Base-by-base conservation (phyloP, 2,113 vertebrate genomes). In the Triplophysa siluroides region DNA sequence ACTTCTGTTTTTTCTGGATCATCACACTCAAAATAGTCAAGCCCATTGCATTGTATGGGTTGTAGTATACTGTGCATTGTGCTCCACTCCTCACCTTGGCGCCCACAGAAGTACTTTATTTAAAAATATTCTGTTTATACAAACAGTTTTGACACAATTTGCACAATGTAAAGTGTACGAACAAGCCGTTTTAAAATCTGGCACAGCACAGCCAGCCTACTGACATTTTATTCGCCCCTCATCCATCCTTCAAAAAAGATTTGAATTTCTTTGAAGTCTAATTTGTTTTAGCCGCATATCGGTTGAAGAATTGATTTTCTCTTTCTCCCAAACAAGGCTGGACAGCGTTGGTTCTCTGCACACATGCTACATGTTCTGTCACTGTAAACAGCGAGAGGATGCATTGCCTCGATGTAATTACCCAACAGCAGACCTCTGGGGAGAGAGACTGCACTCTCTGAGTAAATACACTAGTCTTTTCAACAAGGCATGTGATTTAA, bases 261-360 rank as follows among this genome's bases (percentile, higher is more conserved):
- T 89, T 87, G 66, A 89, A 85, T 87, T 81, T 87, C 87, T 91
- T 90, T 91, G 90, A 92, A 91, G 88, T 89, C 85, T 87, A 86
- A 91, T 92, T 93, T 92, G 91, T 91, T 92, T 91, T 85, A 90
- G 86, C 88, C 86, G 79, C 76, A 75, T 88, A 90, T 90, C 86
- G 86, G 88, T 87, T 88, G 88, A 87, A 90, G 81, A 92, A 92
- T 85, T 88, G 90, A 93, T 93, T 89, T 87, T 79, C 73, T 77
- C 78, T 84, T 86, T 80, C 81, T 64, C 69, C 18, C 85, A 87
- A 88, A 90, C 86, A 88, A 80, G 81, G 13, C 86, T 56, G 77
- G 85, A 62, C 67, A 78, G 79, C 86, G 87, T 87, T 87, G 86
- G 86, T 83, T 87, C 90, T 87, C 85, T 84, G 84, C 38, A 78